Conservation (phyloP, 2,113 vertebrate species). For the Bettongia penicillata region DNA sequence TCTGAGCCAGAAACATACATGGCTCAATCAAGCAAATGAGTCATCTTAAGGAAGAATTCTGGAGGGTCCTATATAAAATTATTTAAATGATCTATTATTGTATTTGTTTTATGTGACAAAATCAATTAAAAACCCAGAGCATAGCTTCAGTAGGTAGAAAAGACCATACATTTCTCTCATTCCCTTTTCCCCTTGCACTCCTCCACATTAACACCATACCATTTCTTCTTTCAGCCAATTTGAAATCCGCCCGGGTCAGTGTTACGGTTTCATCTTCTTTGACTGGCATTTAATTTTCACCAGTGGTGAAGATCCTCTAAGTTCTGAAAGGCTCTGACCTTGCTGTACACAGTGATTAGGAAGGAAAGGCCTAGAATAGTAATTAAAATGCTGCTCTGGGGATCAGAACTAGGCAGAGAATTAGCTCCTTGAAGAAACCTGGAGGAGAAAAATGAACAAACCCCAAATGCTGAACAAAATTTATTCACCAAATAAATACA, state of each 20-base stretch:
- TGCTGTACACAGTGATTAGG: background rate
- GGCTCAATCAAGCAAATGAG: background rate
- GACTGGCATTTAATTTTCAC: background rate
- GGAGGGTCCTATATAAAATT: background rate
- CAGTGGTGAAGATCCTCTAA: background rate
- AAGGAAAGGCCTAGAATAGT: background rate
- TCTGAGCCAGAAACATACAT: background rate
- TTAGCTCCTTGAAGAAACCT: background rate
- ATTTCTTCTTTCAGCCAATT: background rate
- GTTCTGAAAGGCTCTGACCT: background rate
- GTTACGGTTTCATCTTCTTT: background rate
- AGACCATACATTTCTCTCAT: background rate
- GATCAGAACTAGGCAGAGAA: background rate
- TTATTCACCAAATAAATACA: background rate
- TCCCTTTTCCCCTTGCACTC: background rate
- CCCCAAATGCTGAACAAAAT: background rate
- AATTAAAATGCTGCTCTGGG: background rate
- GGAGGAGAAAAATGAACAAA: background rate
- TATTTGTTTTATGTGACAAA: background rate
- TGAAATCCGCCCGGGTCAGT: background rate
- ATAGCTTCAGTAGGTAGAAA: background rate
- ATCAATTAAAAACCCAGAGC: background rate
- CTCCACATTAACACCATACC: background rate
- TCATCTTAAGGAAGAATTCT: background rate
- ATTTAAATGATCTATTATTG: background rate